Percentiles rank a stretch among this genome's conserved stretches.
These are phyloP conservation scores for Actinemys pallida DNA, from an alignment of 2,113 vertebrate species.

Conservation along the genomic window DNA sequence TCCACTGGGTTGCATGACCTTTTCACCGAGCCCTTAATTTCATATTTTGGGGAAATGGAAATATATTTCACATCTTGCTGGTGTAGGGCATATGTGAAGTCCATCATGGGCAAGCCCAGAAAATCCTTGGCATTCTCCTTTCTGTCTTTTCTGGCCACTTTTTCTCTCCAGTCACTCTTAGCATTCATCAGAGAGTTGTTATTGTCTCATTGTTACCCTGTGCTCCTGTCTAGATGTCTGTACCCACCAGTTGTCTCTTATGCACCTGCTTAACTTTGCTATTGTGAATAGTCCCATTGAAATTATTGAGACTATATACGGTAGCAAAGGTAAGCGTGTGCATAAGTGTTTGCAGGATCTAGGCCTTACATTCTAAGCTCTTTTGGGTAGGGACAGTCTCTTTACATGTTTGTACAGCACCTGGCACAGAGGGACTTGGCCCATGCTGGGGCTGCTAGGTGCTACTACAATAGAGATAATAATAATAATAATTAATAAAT, in stretches of 20 bases:
- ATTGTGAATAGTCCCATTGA: background rate
- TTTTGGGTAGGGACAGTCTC: background rate
- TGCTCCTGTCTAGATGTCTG: background rate
- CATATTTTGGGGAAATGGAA: background rate
- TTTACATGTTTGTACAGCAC: background rate
- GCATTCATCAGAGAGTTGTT: background rate
- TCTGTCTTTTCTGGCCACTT: background rate
- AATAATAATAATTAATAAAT: background rate
- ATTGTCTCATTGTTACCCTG: background rate
- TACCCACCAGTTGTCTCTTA: background rate
- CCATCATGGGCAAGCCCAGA: background rate
- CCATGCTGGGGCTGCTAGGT: background rate
- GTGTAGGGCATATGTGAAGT: background rate
- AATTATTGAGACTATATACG: background rate
- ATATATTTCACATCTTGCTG: background rate
- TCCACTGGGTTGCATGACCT: background rate
- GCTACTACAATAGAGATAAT: background rate
- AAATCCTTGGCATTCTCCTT: background rate
- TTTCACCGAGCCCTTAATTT: background rate
- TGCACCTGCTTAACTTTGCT: background rate
- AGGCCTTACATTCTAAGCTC: background rate
- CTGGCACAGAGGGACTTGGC: background rate
- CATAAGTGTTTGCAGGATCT: background rate
- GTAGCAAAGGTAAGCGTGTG: background rate
- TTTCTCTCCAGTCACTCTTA: background rate